phyloP scores from a whole-genome alignment of 2,797 vertebrate species.

The Melanitta fusca region DNA sequence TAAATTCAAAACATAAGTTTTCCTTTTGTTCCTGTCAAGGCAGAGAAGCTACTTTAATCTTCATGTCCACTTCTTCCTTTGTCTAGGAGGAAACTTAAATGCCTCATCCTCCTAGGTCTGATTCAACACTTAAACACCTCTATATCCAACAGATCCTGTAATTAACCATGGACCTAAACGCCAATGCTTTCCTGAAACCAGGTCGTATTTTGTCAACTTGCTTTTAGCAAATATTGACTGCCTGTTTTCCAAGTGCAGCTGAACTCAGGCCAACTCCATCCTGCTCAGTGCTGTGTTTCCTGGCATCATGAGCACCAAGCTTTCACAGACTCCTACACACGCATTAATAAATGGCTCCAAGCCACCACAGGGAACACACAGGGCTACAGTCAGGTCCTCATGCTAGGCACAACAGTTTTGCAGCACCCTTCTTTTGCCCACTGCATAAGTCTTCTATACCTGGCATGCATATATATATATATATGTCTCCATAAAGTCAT shows the following conservation, averaged over 20 bases:
- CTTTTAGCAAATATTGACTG: not conserved
- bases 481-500: not conserved
- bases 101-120: not conserved
- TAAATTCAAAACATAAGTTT: not conserved
- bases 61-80: not conserved
- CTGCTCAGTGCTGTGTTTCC: not conserved
- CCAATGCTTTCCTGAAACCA: not conserved
- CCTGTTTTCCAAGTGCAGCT: not conserved
- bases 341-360: not conserved
- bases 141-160: not conserved
- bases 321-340: not conserved
- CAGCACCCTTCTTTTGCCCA: not conserved
- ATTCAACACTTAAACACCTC: not conserved
- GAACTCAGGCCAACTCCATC: not conserved
- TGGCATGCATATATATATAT: not conserved
- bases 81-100: not conserved
- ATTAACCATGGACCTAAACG: not conserved
- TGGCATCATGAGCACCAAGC: not conserved
- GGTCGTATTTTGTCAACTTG: not conserved
- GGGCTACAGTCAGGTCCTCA: not conserved
- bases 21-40: not conserved
- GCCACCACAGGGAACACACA: not conserved
- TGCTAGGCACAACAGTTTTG: not conserved
- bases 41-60: not conserved
- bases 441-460: not conserved